Percentiles rank a stretch among this genome's conserved stretches.
These are phyloP conservation scores for Andrena fulva DNA, from an alignment of 2,888 invertebrate species.

Conservation along the genomic window DNA sequence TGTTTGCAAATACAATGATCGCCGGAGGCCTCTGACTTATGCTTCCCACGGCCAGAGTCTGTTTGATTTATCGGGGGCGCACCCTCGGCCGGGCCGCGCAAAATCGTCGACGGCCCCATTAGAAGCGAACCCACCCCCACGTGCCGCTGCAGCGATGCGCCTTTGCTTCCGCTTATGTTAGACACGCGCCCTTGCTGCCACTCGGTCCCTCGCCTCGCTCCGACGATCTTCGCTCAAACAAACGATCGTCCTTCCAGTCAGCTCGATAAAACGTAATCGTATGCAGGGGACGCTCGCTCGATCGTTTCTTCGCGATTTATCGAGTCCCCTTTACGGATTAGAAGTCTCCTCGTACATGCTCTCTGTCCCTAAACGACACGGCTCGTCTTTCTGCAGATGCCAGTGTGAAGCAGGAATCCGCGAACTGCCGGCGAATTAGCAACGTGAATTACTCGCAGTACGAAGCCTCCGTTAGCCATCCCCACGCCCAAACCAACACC, in stretches of 20 bases:
- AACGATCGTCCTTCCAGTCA: slow-evolving; percentile 44
- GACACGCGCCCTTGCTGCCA: slow-evolving; percentile 79
- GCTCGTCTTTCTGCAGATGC: slow-evolving; percentile 44
- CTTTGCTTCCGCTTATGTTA: slow-evolving; percentile 76
- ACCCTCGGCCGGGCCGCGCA: slow-evolving; percentile 68
- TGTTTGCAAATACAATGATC: slow-evolving; percentile 78
- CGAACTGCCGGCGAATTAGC: slow-evolving; percentile 71
- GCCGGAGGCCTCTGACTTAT: slow-evolving; percentile 75
- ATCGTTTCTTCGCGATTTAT: slow-evolving; percentile 18
- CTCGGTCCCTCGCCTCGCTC: slow-evolving; percentile 34
- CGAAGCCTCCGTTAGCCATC: slow-evolving; percentile 61
- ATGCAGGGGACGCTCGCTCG: slow-evolving; percentile 12
- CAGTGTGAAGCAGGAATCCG: slow-evolving; percentile 76
- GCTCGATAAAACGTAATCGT: slow-evolving; percentile 51
- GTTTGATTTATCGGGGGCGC: slow-evolving; percentile 79
- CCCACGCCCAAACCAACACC: slow-evolving; percentile 66
- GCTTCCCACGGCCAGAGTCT: slow-evolving; percentile 80
- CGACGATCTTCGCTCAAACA: slow-evolving; percentile 42
- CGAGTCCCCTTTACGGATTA: too few relatives aligned
- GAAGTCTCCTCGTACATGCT: not conserved
- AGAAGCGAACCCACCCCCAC: slow-evolving; percentile 73
- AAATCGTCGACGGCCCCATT: slow-evolving; percentile 72
- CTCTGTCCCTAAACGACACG: not conserved
- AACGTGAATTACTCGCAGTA: slow-evolving; percentile 72
- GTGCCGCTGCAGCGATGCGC: slow-evolving; percentile 81